Conservation (phyloP, 2,113 vertebrate species). For the Orientallactaga bullata region DNA sequence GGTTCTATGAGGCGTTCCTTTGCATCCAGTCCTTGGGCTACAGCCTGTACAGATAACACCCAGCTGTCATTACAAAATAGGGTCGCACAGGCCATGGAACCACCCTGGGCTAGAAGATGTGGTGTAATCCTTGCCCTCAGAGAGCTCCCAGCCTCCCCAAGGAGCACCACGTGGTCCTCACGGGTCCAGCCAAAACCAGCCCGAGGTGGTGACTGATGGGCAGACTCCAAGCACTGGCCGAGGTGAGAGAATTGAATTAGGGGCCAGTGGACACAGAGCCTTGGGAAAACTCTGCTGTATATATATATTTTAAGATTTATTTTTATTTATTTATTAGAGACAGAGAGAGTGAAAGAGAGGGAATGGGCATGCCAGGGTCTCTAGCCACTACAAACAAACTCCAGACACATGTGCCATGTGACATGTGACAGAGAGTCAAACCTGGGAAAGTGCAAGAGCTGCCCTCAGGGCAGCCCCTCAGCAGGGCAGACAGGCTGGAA, state of each 20-base stretch:
- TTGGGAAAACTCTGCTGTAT: neutral
- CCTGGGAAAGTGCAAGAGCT: too few relatives aligned
- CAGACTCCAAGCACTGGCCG: neutral
- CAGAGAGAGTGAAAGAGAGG: too few relatives aligned
- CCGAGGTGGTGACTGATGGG: neutral
- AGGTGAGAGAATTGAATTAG: neutral
- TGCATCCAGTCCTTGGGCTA: neutral
- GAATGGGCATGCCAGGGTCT: too few relatives aligned
- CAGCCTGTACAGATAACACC: neutral
- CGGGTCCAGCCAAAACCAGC: neutral
- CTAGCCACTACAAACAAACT: too few relatives aligned
- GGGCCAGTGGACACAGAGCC: too few relatives aligned
- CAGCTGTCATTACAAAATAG: neutral
- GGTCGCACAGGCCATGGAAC: too few relatives aligned
- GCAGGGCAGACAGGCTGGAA: neutral
- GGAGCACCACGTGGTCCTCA: neutral
- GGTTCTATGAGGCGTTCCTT: neutral
- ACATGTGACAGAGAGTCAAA: too few relatives aligned
- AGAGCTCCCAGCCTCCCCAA: neutral
- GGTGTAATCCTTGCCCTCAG: neutral
- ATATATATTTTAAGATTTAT: too few relatives aligned
- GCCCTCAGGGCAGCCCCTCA: neutral
- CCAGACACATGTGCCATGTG: too few relatives aligned
- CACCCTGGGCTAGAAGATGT: neutral
- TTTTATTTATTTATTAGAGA: too few relatives aligned